A percentile compares a stretch with the other conserved stretches of the same genome.
These are phyloP conservation scores for Miltochrista miniata DNA, from an alignment of 2,888 invertebrate genomes.

Conservation along the genomic window DNA sequence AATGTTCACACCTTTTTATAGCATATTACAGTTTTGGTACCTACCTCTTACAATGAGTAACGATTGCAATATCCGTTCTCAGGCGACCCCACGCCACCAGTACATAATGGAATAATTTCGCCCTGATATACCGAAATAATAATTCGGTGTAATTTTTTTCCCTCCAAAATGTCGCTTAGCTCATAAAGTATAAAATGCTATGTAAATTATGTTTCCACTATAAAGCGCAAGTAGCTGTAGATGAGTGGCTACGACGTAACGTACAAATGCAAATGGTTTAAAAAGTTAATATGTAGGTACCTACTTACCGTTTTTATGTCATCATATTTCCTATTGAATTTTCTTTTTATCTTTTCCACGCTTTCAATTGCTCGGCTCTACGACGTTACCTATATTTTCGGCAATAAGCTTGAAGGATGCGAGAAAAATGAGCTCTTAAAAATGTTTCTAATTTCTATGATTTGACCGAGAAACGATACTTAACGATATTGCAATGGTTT, in stretches of 20 bases:
- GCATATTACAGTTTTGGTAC: not conserved
- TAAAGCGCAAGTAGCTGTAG: constrained; percentile 14
- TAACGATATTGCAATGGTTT: too few relatives aligned
- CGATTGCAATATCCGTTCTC: not conserved
- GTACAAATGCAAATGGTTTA: constrained; percentile 26
- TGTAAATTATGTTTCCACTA: constrained; percentile 19
- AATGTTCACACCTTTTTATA: too few relatives aligned
- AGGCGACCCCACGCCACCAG: not conserved
- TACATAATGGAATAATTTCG: constrained; percentile 3
- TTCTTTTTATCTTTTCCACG: too few relatives aligned
- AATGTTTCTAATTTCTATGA: too few relatives aligned
- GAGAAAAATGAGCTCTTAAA: too few relatives aligned
- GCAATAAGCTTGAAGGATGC: too few relatives aligned
- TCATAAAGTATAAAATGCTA: constrained; percentile 17
- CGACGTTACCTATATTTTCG: too few relatives aligned
- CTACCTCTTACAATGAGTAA: not conserved
- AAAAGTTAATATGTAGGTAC: too few relatives aligned
- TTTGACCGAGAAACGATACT: too few relatives aligned
- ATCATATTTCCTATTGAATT: too few relatives aligned
- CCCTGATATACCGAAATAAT: not conserved
- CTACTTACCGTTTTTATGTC: too few relatives aligned
- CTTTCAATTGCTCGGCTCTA: too few relatives aligned
- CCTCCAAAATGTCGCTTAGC: not conserved
- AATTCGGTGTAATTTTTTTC: constrained; percentile 12
- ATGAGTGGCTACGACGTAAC: constrained; percentile 17